Evolutionary conservation across 37 sponge, comb jelly and placozoan species (phyloP).

Genomic region (Beroe ovata): DNA sequence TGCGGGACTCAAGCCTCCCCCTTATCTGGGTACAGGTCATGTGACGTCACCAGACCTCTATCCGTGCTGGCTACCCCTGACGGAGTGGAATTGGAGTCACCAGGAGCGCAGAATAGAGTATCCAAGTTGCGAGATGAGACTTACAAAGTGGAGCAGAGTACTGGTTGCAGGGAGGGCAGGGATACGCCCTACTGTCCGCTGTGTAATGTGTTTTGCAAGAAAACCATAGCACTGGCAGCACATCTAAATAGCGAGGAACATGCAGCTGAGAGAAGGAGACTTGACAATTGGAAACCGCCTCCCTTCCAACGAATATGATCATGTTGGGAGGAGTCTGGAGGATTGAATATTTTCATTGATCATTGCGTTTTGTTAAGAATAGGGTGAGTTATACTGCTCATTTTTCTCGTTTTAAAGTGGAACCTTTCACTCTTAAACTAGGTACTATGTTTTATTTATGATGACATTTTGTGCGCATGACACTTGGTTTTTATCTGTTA

Average conservation of each 20-base stretch:
- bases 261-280: not conserved
- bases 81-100: not conserved
- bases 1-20: not conserved
- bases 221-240: not conserved
- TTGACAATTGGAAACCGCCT: slow-evolving; percentile 21
- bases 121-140: not conserved
- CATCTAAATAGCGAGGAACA: slow-evolving; percentile 40
- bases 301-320: too few relatives aligned
- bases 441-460: too few relatives aligned
- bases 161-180: not conserved
- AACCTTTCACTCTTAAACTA: too few relatives aligned
- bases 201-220: not conserved
- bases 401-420: too few relatives aligned
- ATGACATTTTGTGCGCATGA: too few relatives aligned
- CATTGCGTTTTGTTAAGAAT: too few relatives aligned
- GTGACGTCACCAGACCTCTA: not conserved
- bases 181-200: not conserved
- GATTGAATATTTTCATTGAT: too few relatives aligned
- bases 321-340: too few relatives aligned
- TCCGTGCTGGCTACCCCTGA: not conserved
- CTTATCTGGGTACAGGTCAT: not conserved
- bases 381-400: too few relatives aligned
- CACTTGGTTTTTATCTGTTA: too few relatives aligned
- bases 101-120: not conserved
- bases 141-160: slow-evolving; percentile 14